phyloP scores from a whole-genome alignment of 1,140 invertebrate species.

The Centruroides vittatus region DNA sequence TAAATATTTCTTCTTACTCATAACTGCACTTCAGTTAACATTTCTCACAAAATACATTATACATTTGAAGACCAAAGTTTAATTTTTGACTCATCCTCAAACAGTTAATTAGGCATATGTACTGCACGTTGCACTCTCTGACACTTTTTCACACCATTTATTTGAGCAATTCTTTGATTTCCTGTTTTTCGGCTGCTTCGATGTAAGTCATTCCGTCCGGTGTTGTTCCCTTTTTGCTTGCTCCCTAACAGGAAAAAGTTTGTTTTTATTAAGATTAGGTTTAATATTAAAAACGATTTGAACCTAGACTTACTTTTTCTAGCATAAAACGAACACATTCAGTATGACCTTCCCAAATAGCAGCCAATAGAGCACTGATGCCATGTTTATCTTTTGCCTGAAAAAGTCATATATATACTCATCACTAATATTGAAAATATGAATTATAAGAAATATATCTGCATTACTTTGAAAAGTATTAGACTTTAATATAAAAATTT shows the following conservation, averaged over 20 bases:
- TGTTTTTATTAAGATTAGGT: background rate
- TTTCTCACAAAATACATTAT: too few relatives aligned
- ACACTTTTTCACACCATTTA: slow-evolving; percentile 7
- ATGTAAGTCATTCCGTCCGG: slow-evolving; percentile 74
- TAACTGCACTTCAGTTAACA: too few relatives aligned
- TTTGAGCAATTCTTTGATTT: slow-evolving; percentile 62
- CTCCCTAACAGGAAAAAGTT: slow-evolving; percentile 45
- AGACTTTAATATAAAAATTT: too few relatives aligned
- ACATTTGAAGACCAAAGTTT: too few relatives aligned
- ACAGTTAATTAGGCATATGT: too few relatives aligned
- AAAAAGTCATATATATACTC: slow-evolving; percentile 26
- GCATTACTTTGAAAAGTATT: too few relatives aligned
- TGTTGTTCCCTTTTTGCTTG: slow-evolving; percentile 61
- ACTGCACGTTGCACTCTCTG: too few relatives aligned
- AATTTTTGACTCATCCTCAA: too few relatives aligned
- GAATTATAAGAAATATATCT: too few relatives aligned
- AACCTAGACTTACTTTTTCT: slow-evolving; percentile 48
- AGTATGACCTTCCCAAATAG: slow-evolving; percentile 91
- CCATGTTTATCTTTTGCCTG: slow-evolving; percentile 84
- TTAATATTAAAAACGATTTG: background rate
- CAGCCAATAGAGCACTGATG: slow-evolving; percentile 76
- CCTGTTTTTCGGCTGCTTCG: slow-evolving; percentile 78
- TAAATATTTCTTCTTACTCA: too few relatives aligned
- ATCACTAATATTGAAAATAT: too few relatives aligned
- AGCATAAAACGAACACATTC: slow-evolving; percentile 74